Evolutionary conservation across 1,140 invertebrate genomes (phyloP).

Genomic region (Calosoma granatense): DNA sequence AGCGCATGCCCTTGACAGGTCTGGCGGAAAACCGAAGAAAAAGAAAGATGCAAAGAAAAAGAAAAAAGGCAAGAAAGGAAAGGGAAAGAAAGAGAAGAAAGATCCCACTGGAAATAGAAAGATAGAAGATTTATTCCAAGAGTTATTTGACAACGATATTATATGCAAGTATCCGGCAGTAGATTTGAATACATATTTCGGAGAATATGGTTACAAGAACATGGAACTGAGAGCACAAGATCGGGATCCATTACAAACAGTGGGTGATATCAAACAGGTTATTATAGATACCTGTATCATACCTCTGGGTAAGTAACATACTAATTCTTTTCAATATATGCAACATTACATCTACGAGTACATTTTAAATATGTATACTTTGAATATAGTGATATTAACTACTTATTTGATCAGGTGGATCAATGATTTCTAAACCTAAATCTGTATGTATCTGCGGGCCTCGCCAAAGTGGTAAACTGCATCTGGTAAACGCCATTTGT

Average conservation of each 20-base stretch:
- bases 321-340: too few species aligned
- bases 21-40: constrained; percentile 46
- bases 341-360: background rate
- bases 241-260: constrained; percentile 41
- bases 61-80: constrained; percentile 59
- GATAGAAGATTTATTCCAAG: constrained; percentile 66
- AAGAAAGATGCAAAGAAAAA: constrained; percentile 42
- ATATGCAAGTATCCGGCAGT: constrained; percentile 55
- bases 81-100: constrained; percentile 47
- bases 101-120: constrained; percentile 69
- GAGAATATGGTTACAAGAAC: constrained; percentile 32
- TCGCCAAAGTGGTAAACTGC: constrained; percentile 63
- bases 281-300: constrained; percentile 66
- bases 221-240: constrained; percentile 22
- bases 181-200: constrained; percentile 52
- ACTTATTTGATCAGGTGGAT: constrained; percentile 62
- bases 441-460: constrained; percentile 69
- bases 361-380: constrained; percentile 26
- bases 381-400: constrained; percentile 42
- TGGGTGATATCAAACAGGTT: constrained; percentile 59
- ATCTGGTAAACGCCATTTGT: constrained; percentile 68
- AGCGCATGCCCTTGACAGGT: constrained; percentile 39
- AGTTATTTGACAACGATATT: constrained; percentile 63
- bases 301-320: constrained; percentile 44
- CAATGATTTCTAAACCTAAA: constrained; percentile 56